Evolutionary conservation across 2,888 invertebrate genomes (phyloP), one percentile per base, ranked within the genome.

Genomic region (Nomada fucata): DNA sequence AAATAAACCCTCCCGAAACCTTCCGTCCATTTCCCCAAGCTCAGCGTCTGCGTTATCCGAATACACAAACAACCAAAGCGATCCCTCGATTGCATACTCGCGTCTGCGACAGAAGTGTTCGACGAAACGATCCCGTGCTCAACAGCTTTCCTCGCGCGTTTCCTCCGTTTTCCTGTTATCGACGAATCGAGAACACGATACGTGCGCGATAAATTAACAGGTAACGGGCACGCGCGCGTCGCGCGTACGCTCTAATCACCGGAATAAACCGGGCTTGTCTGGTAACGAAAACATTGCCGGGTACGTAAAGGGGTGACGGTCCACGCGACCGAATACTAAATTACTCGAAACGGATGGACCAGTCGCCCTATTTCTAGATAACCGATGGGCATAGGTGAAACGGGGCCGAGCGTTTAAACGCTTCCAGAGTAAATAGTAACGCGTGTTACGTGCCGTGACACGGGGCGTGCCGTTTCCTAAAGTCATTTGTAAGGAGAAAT

Each of bases 401-500:
- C 75, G 65, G 52, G 47, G 47, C 0, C 26, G 26, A 68, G 59
- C 42, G 73, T 70, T 44, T 36, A 7, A 26, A 36, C 68, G 73
- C 59, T 53, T 83, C 69, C 74, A 84, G 86, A 87, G 86, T 85
- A 90, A 90, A 90, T 84, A 90, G 83, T 65, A 75, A 76, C 79
- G 82, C 75, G 86, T 65, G 86, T 86, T 89, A 90, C 80, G 82
- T 71, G 83, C 44, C 63, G 79, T 70, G 76, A 92, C 84, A 84
- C 87, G 90, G 88, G 93, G 93, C 93, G 93, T 93, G 92, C 68
- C 92, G 90, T 88, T 92, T 93, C 93, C 93, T 90, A 85, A 91
- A 93, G 89, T 91, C 91, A 92, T 93, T 93, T 93, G 91, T 92
- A 88, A 47, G 79, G 64, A 78, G 87, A 89, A 88, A 80, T 75